phyloP scores from a whole-genome alignment of 2,113 vertebrate genomes.

The Oreochromis spilurus region DNA sequence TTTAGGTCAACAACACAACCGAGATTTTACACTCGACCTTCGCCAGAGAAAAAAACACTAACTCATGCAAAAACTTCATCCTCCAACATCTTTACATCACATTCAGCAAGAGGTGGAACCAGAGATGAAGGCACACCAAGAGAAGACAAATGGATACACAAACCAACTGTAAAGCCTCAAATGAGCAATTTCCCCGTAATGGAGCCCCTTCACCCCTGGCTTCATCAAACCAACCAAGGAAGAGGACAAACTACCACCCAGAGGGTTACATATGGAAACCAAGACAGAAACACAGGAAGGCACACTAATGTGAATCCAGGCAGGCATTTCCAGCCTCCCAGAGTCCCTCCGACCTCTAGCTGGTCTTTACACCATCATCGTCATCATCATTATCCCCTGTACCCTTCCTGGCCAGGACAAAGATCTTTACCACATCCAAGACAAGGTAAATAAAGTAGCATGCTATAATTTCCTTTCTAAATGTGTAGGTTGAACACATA shows the following conservation, averaged over 20 bases:
- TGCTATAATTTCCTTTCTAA: background rate
- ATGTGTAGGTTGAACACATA: background rate
- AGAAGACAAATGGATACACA: background rate
- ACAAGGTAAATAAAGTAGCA: conserved; percentile 37
- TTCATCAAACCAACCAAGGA: conserved; percentile 45
- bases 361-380: conserved; percentile 42
- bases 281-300: conserved; percentile 1
- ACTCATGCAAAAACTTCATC: background rate
- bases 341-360: conserved; percentile 33
- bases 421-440: conserved; percentile 16
- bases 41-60: background rate
- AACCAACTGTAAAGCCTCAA: conserved; percentile 22
- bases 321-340: conserved; percentile 21
- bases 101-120: background rate
- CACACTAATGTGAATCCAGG: conserved; percentile 1
- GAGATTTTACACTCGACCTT: background rate
- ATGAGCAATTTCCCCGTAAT: conserved; percentile 14
- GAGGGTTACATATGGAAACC: background rate
- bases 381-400: conserved; percentile 7
- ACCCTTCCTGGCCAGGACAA: conserved; percentile 48
- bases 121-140: background rate
- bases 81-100: background rate
- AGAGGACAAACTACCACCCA: conserved; percentile 16
- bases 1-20: background rate
- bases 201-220: conserved; percentile 68